Percentiles rank a stretch among this genome's conserved stretches.
Conservation (phyloP, 2,888 invertebrate species). For the Tryphoninae sp. region DNA sequence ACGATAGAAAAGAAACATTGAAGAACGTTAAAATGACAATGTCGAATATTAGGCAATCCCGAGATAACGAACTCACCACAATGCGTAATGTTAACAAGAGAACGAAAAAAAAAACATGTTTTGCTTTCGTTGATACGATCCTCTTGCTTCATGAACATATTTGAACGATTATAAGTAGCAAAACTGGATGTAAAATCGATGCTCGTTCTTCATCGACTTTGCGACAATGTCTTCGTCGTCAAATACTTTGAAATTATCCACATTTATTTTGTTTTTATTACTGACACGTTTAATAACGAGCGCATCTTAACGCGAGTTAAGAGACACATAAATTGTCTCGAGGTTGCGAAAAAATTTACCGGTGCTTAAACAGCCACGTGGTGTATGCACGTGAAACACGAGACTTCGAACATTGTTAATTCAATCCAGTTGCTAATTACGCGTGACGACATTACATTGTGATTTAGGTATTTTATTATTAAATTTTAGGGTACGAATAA, state of each 20-base stretch:
- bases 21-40: background rate
- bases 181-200: background rate
- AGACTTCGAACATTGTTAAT: slow-evolving; percentile 35
- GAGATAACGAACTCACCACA: slow-evolving; percentile 15
- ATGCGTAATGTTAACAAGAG: slow-evolving; percentile 24
- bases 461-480: slow-evolving; percentile 79
- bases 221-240: background rate
- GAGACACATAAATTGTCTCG: background rate
- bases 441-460: slow-evolving; percentile 74
- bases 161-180: background rate
- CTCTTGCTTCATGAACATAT: slow-evolving; percentile 15
- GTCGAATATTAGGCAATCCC: slow-evolving; percentile 21
- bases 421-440: slow-evolving; percentile 52
- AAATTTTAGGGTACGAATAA: slow-evolving; percentile 76
- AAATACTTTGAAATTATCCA: background rate
- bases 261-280: background rate
- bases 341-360: background rate
- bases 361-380: background rate
- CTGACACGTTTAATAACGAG: background rate
- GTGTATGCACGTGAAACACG: background rate
- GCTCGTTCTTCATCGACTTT: background rate
- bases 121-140: slow-evolving; percentile 49
- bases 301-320: too few species aligned
- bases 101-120: slow-evolving; percentile 32
- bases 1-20: background rate